Evolutionary conservation across 2,113 vertebrate species (phyloP).

Genomic region (Ochotona princeps): DNA sequence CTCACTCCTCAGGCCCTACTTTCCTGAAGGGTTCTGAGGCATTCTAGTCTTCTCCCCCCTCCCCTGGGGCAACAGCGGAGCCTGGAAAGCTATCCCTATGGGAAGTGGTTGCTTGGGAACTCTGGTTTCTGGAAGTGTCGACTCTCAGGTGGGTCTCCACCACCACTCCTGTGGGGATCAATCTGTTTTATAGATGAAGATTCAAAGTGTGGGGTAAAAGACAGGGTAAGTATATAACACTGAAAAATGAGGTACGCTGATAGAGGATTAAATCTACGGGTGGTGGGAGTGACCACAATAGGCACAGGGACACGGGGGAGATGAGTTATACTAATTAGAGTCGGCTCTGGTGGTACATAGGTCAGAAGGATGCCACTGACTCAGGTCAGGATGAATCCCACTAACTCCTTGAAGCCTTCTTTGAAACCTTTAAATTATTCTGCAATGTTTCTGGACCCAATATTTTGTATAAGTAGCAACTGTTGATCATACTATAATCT

Average conservation of each 20-base stretch:
- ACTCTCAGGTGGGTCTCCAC: background rate
- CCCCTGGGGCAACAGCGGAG: background rate
- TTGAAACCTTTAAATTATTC: background rate
- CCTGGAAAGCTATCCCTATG: background rate
- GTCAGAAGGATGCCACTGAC: fast-evolving
- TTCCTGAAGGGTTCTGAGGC: background rate
- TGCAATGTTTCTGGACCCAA: background rate
- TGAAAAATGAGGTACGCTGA: background rate
- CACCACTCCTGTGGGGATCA: background rate
- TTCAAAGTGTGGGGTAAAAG: background rate
- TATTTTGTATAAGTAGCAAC: background rate
- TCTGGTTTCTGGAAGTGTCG: fast-evolving
- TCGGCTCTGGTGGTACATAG: background rate
- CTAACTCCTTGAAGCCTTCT: background rate
- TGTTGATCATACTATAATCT: background rate
- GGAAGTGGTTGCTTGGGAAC: background rate
- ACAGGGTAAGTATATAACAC: too few species aligned
- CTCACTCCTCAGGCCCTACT: background rate
- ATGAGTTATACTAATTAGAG: background rate
- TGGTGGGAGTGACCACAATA: background rate
- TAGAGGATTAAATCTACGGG: too few species aligned
- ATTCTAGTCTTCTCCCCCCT: fast-evolving
- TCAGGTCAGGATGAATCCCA: background rate
- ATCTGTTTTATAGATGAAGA: background rate
- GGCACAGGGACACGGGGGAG: too few species aligned